Evolutionary conservation across 2,888 invertebrate genomes (phyloP).

Genomic region (Ormia ochracea): DNA sequence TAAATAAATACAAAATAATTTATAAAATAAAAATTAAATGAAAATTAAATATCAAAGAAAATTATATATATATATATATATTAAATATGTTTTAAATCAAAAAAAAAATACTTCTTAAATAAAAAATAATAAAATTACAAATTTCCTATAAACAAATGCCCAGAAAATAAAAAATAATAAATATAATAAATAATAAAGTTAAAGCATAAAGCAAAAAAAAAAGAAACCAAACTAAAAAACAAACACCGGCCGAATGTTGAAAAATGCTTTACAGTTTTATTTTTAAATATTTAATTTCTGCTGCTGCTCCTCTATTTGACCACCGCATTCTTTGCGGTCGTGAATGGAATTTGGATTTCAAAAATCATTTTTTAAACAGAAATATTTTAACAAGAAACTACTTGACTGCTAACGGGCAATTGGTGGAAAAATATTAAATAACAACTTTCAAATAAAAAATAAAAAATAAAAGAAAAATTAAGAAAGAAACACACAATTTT

Average conservation of each 20-base stretch:
- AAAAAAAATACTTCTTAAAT: too few species aligned
- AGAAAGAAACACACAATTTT: conserved; percentile 1
- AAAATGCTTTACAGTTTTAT: conserved; percentile 1
- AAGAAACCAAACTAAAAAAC: too few species aligned
- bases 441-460: conserved; percentile 45
- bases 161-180: too few species aligned
- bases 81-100: too few species aligned
- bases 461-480: background rate
- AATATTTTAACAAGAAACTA: conserved; percentile 21
- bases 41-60: too few species aligned
- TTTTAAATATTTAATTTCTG: background rate
- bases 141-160: too few species aligned
- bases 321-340: conserved; percentile 55
- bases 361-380: conserved; percentile 29
- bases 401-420: background rate
- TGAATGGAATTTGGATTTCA: conserved; percentile 55
- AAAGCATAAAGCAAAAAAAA: too few species aligned
- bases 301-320: conserved; percentile 11
- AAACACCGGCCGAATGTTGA: conserved; percentile 3
- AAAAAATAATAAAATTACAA: too few species aligned
- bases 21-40: too few species aligned
- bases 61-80: too few species aligned
- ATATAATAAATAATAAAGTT: too few species aligned
- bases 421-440: conserved; percentile 30
- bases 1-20: too few species aligned